A percentile compares a stretch with the other conserved stretches of the same genome.
Conservation (phyloP, 2,888 invertebrate species). For the Lycocerus yunnanus region DNA sequence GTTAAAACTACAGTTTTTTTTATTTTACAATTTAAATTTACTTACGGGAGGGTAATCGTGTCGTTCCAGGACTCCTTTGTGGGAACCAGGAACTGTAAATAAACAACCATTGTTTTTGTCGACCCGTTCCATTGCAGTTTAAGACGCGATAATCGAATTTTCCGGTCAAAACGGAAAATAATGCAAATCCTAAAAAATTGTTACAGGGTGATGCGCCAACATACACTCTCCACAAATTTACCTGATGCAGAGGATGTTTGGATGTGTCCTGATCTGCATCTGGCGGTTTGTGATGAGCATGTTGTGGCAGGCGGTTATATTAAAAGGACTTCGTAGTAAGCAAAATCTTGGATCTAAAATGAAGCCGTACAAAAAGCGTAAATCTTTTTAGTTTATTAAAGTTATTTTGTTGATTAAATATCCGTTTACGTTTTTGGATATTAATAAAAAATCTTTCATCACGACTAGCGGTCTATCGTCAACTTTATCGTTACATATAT, state of each 20-base stretch:
- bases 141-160: conserved; percentile 77
- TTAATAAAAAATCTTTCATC: conserved; percentile 70
- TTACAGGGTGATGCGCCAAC: neutral
- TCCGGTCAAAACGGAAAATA: conserved; percentile 89
- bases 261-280: conserved; percentile 67
- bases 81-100: conserved; percentile 79
- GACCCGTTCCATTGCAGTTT: conserved; percentile 86
- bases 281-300: conserved; percentile 91
- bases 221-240: no score
- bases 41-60: conserved; percentile 74
- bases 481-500: conserved; percentile 68
- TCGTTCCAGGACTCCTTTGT: conserved; percentile 63
- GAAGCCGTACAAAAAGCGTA: neutral
- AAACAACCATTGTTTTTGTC: conserved; percentile 81
- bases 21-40: neutral
- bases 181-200: conserved; percentile 71
- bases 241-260: conserved; percentile 73
- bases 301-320: conserved; percentile 77
- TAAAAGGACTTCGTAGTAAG: conserved; percentile 73
- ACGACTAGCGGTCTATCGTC: conserved; percentile 63
- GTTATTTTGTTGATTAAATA: conserved; percentile 69
- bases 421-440: conserved; percentile 62
- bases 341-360: conserved; percentile 71
- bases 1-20: neutral
- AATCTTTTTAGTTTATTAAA: neutral